phyloP scores from a whole-genome alignment of 2,888 invertebrate genomes.

The Sesia bembeciformis region DNA sequence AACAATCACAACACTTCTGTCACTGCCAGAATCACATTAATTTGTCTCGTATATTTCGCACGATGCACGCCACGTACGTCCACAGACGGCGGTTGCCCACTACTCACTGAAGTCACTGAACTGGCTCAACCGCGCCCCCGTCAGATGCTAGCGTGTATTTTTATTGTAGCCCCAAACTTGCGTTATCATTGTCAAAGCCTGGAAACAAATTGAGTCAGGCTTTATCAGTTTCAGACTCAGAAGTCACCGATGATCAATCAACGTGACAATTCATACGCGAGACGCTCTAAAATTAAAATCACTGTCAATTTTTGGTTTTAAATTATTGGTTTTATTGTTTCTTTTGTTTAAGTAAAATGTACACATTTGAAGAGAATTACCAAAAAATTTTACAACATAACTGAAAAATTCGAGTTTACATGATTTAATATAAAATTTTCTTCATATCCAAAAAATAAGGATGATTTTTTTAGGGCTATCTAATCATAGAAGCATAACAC shows the following conservation, averaged over 20 bases:
- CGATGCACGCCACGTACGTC: slow-evolving; percentile 23
- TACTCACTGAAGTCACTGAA: slow-evolving; percentile 73
- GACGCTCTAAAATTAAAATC: no score
- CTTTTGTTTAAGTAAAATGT: no score
- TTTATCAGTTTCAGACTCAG: slow-evolving; percentile 1
- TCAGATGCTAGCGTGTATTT: slow-evolving; percentile 40
- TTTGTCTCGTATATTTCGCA: slow-evolving; percentile 18
- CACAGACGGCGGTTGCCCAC: slow-evolving; percentile 16
- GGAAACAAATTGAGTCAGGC: slow-evolving; percentile 59
- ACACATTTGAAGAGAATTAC: no score
- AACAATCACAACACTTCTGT: slow-evolving; percentile 42
- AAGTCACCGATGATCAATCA: not conserved
- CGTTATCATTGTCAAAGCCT: slow-evolving; percentile 12
- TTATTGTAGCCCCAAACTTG: slow-evolving; percentile 33
- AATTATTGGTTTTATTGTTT: no score
- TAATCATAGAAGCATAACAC: no score
- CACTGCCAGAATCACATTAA: slow-evolving; percentile 26
- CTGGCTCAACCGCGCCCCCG: slow-evolving; percentile 36
- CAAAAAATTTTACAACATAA: no score
- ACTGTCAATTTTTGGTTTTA: no score
- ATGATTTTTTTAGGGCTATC: no score
- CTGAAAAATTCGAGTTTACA: no score
- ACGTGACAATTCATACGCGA: no score
- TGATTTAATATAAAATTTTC: no score
- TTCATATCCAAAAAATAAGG: no score